phyloP scores from a whole-genome alignment of 1,140 invertebrate species.

The Dinoponera quadriceps region DNA sequence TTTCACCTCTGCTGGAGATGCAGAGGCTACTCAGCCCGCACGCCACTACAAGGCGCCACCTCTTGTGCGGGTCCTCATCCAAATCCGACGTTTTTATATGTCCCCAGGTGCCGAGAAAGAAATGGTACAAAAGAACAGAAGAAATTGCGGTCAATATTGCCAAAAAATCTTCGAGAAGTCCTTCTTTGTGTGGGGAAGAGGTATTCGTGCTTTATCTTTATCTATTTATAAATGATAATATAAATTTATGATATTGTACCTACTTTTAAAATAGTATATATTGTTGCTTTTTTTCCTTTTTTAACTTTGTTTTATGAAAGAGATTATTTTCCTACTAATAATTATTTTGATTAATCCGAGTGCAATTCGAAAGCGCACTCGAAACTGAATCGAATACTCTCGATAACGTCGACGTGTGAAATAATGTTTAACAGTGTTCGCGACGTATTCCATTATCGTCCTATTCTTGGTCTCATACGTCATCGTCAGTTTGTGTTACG shows the following conservation, averaged over 20 bases:
- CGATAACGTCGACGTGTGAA: too few relatives aligned
- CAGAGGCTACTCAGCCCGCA: too few relatives aligned
- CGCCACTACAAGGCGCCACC: too few relatives aligned
- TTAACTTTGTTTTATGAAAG: too few relatives aligned
- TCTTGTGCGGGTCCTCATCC: background rate
- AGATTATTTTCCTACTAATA: too few relatives aligned
- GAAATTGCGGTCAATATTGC: background rate
- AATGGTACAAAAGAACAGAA: accelerated
- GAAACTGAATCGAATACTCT: too few relatives aligned
- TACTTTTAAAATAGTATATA: background rate
- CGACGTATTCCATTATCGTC: constrained; percentile 87
- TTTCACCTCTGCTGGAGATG: too few relatives aligned
- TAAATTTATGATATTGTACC: background rate
- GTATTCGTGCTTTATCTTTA: constrained; percentile 28
- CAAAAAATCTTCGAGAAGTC: constrained; percentile 26
- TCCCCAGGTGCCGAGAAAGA: background rate
- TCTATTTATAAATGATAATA: background rate
- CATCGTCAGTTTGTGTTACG: constrained; percentile 87
- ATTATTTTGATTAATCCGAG: too few relatives aligned
- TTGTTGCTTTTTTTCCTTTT: too few relatives aligned
- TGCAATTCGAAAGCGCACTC: too few relatives aligned
- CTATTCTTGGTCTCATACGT: constrained; percentile 87
- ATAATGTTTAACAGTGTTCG: constrained; percentile 85
- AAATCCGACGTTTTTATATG: background rate
- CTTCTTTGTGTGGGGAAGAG: constrained; percentile 61